phyloP scores from a whole-genome alignment of 2,113 vertebrate genomes.

The Oxyura jamaicensis region DNA sequence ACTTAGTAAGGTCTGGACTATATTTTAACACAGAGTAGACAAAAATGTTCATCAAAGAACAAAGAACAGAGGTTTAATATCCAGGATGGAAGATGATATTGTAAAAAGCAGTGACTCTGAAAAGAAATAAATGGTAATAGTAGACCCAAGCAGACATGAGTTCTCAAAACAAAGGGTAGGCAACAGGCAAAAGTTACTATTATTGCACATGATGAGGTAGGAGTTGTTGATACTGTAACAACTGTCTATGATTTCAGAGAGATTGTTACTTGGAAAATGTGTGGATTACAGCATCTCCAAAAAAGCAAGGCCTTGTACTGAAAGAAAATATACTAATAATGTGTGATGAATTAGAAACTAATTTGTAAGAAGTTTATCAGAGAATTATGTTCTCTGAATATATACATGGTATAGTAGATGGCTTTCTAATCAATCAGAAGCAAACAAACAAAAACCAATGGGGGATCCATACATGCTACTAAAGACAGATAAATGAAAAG shows the following conservation, averaged over 20 bases:
- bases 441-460: not conserved
- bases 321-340: not conserved
- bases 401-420: not conserved
- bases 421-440: not conserved
- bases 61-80: not conserved
- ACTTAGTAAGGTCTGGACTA: not conserved
- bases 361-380: not conserved
- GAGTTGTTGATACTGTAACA: not conserved
- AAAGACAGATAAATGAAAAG: not conserved
- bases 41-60: not conserved
- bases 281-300: not conserved
- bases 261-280: not conserved
- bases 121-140: not conserved
- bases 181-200: not conserved
- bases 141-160: rapidly evolving
- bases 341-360: not conserved
- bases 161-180: not conserved
- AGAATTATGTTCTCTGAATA: not conserved
- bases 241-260: not conserved
- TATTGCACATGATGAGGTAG: not conserved
- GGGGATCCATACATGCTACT: not conserved
- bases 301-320: not conserved
- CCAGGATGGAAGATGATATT: not conserved
- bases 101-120: not conserved
- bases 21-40: not conserved